A percentile compares a stretch with the other conserved stretches of the same genome.
These are phyloP conservation scores for Salpingus planirostris DNA, from an alignment of 2,888 invertebrate species.

Conservation along the genomic window DNA sequence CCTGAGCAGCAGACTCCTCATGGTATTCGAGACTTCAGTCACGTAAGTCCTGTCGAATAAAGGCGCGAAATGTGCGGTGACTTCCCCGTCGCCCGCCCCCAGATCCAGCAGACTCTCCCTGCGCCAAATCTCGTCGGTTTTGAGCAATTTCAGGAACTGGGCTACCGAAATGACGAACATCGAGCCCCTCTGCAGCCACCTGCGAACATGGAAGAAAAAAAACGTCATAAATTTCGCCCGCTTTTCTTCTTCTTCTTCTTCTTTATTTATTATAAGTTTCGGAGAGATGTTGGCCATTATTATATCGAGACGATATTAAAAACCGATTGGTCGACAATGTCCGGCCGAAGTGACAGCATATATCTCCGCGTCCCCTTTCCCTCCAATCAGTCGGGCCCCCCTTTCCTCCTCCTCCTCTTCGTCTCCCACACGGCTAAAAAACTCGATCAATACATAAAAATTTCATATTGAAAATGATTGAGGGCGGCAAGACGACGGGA, in stretches of 20 bases:
- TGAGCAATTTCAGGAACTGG: constrained; percentile 64
- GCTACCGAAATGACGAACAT: constrained; percentile 91
- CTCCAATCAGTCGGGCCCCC: constrained; percentile 32
- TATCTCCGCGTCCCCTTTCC: constrained; percentile 17
- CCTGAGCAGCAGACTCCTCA: constrained; percentile 70
- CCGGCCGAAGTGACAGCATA: constrained; percentile 36
- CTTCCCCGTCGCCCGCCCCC: constrained; percentile 94
- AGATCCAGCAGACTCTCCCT: constrained; percentile 64
- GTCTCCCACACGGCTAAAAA: constrained; percentile 39
- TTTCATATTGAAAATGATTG: constrained; percentile 47
- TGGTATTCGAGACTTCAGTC: constrained; percentile 85
- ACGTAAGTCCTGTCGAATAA: constrained; percentile 69
- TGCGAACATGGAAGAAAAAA: no score
- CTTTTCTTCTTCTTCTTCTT: no score
- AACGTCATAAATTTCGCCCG: no score
- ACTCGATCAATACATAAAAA: constrained; percentile 46
- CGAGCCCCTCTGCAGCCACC: constrained; percentile 81
- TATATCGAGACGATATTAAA: constrained; percentile 13
- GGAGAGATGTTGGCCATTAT: no score
- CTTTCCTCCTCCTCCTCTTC: no score
- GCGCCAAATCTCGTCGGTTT: constrained; percentile 34
- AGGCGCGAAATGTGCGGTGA: constrained; percentile 70
- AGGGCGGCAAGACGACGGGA: constrained; percentile 32
- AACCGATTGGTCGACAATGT: constrained; percentile 31
- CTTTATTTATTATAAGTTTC: no score